A percentile compares a stretch with the other conserved stretches of the same genome.
Evolutionary conservation across 2,113 vertebrate species (phyloP).

Genomic region (Hydrolagus affinis): DNA sequence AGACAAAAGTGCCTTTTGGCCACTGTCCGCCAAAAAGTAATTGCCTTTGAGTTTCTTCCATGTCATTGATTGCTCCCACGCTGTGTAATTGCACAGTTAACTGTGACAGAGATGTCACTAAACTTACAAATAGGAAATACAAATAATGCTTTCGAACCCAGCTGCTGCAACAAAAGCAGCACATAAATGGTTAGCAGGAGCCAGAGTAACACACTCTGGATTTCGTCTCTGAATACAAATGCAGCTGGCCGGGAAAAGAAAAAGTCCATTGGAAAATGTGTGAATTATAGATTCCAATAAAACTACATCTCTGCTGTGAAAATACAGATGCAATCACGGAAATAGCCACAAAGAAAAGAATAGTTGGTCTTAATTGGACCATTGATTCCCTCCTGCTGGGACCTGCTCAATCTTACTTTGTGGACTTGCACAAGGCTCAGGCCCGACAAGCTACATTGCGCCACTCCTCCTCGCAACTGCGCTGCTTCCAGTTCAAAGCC

Average conservation of each 20-base stretch:
- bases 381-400: neutral
- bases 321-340: slow-evolving; percentile 8
- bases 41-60: slow-evolving; percentile 16
- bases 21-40: slow-evolving; percentile 22
- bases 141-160: slow-evolving; percentile 12
- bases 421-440: neutral
- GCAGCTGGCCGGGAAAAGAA: neutral
- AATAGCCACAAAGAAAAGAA: slow-evolving; percentile 22
- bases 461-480: too few relatives aligned
- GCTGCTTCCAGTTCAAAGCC: too few relatives aligned
- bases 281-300: too few relatives aligned
- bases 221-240: neutral
- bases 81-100: slow-evolving; percentile 25
- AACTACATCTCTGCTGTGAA: slow-evolving; percentile 1
- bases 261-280: neutral
- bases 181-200: neutral
- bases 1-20: neutral
- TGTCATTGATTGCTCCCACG: slow-evolving; percentile 1
- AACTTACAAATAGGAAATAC: neutral
- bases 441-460: too few relatives aligned
- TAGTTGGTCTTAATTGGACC: slow-evolving; percentile 20
- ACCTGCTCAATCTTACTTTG: neutral
- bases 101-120: slow-evolving; percentile 19
- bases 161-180: slow-evolving; percentile 10
- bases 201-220: neutral